Evolutionary conservation across 2,888 invertebrate genomes (phyloP), one percentile per base, ranked within the genome.

Genomic region (Sussaba pulchella): DNA sequence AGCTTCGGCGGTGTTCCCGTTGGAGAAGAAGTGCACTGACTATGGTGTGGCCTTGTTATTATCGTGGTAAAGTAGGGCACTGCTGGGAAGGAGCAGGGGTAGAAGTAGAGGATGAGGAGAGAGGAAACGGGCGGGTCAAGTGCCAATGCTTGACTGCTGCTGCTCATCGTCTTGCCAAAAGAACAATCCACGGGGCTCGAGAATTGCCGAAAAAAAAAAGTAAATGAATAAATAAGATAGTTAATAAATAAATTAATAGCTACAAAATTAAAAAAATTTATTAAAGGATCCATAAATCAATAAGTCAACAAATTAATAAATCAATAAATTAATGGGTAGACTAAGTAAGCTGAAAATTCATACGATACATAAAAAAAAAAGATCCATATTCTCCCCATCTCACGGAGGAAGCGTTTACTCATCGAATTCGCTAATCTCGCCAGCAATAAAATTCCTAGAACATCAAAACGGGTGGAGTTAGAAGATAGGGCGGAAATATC

Each of bases 41-140:
- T 39, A 24, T 41, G 31, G 67, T 69, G 24, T 36, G 21, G 64
- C 24, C 43, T 67, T 26, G 41, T 39, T 47, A 64, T 74, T 70
- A 74, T 50, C 64, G 69, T 14, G 64, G 57, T 54, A 69, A 79
- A 79, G 70, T 79, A 66, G 75, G 66, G 47, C 75, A 75, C 71
- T 39, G 71, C 43, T n/a, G 70, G 69, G 41, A 66, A 12, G 24
- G 19, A 21, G 9, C 12, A 14, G 39, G 24, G 39, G 6, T 21
- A 6, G 43, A 26, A 19, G 64, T 14, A 26, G 31, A 21, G 21
- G 41, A 64, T 21, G 67, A 19, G 14, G 31, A 45, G 21, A 45
- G 24, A 54, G 24, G 17, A 8, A 17, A 1, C 6, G 2, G 45
- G 57, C 57, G 14, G 14, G 6, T n/a, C n/a, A 41, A 50, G 39